Percentiles rank a stretch among this genome's conserved stretches.
Evolutionary conservation across 2,113 vertebrate genomes (phyloP).

Genomic region (Chionomys nivalis): DNA sequence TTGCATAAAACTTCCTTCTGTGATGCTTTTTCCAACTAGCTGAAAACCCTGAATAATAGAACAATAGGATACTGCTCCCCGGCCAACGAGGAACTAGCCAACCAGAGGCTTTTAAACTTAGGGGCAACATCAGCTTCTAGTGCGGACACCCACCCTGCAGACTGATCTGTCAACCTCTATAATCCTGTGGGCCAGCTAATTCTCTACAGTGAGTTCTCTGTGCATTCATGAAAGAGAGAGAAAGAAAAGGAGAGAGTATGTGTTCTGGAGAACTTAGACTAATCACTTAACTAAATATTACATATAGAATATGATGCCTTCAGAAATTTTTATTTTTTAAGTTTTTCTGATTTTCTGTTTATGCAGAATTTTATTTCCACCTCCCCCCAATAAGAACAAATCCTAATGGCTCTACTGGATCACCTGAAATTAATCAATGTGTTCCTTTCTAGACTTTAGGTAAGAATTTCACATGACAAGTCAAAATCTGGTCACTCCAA

Average conservation of each 20-base stretch:
- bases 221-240: not conserved
- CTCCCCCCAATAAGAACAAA: not conserved
- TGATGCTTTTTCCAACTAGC: not conserved
- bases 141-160: not conserved
- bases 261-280: not conserved
- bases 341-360: not conserved
- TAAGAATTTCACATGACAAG: constrained; percentile 25
- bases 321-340: constrained; percentile 11
- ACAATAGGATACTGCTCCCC: not conserved
- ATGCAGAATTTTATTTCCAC: constrained; percentile 19
- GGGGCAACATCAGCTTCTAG: not conserved
- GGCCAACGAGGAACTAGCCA: not conserved
- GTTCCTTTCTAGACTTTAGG: constrained; percentile 11
- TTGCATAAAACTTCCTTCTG: not conserved
- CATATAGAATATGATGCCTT: not conserved
- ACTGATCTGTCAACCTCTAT: not conserved
- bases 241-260: not conserved
- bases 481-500: not conserved
- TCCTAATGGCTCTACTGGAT: not conserved
- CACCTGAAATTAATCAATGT: not conserved
- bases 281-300: not conserved
- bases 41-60: not conserved
- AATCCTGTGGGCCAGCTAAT: not conserved
- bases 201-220: constrained; percentile 12
- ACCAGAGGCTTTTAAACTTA: not conserved